A percentile compares a stretch with the other conserved stretches of the same genome.
Evolutionary conservation across 2,888 invertebrate genomes (phyloP).

Genomic region (Hoplodrina ambigua): DNA sequence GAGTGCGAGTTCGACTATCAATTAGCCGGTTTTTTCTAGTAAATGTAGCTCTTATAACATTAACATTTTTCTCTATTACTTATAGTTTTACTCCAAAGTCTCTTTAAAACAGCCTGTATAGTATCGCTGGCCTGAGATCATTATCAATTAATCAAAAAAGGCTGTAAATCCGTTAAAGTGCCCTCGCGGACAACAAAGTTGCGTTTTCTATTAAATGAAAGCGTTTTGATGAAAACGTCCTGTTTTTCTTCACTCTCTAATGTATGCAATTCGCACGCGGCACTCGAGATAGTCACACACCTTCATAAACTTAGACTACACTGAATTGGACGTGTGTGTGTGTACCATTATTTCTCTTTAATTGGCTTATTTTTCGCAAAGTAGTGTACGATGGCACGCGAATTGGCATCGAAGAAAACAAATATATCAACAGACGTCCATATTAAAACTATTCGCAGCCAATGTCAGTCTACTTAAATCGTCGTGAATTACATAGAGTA

Average conservation of each 20-base stretch:
- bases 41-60: neutral
- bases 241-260: neutral
- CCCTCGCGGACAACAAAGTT: too few species aligned
- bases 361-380: slow-evolving; percentile 6
- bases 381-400: neutral
- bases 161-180: too few species aligned
- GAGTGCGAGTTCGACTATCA: too few species aligned
- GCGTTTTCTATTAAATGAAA: neutral
- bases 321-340: neutral
- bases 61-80: too few species aligned
- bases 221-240: neutral
- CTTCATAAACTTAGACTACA: neutral
- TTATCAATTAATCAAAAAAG: too few species aligned
- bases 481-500: slow-evolving; percentile 65
- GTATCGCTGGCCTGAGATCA: too few species aligned
- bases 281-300: neutral
- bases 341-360: neutral
- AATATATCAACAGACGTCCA: slow-evolving; percentile 43
- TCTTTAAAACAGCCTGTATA: too few species aligned
- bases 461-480: slow-evolving; percentile 66
- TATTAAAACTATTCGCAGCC: slow-evolving; percentile 67
- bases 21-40: neutral
- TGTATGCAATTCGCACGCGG: neutral
- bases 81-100: too few species aligned
- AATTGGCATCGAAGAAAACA: slow-evolving; percentile 32